These are phyloP conservation scores for Eueremaeus valkanovi DNA, from an alignment of 2,888 invertebrate genomes.

Conservation along the genomic window DNA sequence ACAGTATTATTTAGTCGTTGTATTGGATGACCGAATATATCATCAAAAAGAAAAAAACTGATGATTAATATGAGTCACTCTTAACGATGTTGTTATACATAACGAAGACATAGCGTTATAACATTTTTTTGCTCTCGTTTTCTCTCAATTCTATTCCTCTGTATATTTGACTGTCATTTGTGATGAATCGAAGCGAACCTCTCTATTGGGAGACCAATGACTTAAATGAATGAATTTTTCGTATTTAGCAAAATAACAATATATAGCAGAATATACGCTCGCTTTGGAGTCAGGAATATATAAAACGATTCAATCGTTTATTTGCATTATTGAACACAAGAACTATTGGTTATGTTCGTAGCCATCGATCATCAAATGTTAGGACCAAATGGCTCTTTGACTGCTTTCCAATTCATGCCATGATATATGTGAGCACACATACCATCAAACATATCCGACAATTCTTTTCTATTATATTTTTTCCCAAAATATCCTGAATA, in stretches of 20 bases:
- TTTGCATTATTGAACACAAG: conserved; percentile 17
- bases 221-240: background rate
- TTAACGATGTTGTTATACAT: background rate
- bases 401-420: background rate
- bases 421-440: background rate
- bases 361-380: conserved; percentile 21
- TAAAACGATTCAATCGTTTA: background rate
- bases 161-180: background rate
- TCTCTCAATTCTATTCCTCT: background rate
- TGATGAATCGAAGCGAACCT: conserved; percentile 20
- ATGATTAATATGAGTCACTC: conserved; percentile 10
- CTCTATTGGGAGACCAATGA: conserved; percentile 5
- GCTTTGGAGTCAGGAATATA: background rate
- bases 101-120: background rate
- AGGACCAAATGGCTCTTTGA: background rate
- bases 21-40: background rate
- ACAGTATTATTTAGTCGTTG: background rate
- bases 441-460: too few relatives aligned
- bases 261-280: background rate
- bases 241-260: too few relatives aligned
- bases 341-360: background rate
- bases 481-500: too few relatives aligned
- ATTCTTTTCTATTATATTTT: too few relatives aligned
- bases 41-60: background rate
- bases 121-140: background rate